Percentiles rank a stretch among this genome's conserved stretches.
phyloP scores from a whole-genome alignment of 2,888 invertebrate species.

The Ectobius pallidus region DNA sequence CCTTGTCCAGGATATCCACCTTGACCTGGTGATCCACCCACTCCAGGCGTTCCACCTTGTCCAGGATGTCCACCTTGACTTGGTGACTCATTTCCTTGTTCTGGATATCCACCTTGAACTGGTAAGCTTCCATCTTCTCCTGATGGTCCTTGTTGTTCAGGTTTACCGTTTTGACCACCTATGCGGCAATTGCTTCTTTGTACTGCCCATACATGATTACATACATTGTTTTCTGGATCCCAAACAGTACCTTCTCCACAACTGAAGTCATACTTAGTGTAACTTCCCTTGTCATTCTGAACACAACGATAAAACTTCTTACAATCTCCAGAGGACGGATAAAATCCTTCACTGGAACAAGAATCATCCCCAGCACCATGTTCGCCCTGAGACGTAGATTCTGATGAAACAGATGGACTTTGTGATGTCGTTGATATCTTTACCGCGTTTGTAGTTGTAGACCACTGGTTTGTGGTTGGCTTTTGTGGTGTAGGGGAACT shows the following conservation, averaged over 20 bases:
- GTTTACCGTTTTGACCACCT: slow-evolving; percentile 20
- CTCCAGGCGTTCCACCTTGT: slow-evolving; percentile 20
- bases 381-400: not conserved
- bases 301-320: slow-evolving; percentile 73
- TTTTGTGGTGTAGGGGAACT: not conserved
- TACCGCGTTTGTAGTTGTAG: not conserved
- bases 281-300: slow-evolving; percentile 63
- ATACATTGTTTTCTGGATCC: slow-evolving; percentile 70
- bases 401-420: not conserved
- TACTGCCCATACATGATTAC: slow-evolving; percentile 73
- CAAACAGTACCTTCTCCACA: slow-evolving; percentile 80
- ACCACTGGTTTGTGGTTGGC: not conserved
- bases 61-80: slow-evolving; percentile 19
- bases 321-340: slow-evolving; percentile 65
- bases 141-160: slow-evolving; percentile 39
- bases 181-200: slow-evolving; percentile 44
- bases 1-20: slow-evolving; percentile 1
- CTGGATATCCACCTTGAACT: slow-evolving; percentile 32
- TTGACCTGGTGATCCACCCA: not conserved
- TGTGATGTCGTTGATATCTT: not conserved
- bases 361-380: not conserved
- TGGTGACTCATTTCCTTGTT: slow-evolving; percentile 11
- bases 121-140: slow-evolving; percentile 40
- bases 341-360: slow-evolving; percentile 67
- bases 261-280: slow-evolving; percentile 69